Evolutionary conservation across 2,113 vertebrate species (phyloP).

Genomic region (Phocoena sinus): DNA sequence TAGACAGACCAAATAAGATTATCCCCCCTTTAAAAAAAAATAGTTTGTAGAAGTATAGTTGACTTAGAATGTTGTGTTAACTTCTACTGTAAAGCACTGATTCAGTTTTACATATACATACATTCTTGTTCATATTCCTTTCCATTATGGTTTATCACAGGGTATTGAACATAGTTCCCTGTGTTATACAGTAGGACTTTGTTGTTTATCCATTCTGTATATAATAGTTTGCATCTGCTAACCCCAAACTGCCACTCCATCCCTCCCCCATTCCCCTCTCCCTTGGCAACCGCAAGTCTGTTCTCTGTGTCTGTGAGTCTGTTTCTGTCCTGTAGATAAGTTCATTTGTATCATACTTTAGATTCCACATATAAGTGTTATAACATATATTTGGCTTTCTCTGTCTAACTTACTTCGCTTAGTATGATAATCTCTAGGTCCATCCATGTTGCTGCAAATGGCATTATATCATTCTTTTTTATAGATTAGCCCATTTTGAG

Average conservation of each 20-base stretch:
- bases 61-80: background rate
- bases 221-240: background rate
- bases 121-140: background rate
- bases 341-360: background rate
- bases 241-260: background rate
- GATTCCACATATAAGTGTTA: background rate
- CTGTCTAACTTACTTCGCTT: background rate
- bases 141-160: background rate
- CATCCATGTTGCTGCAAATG: background rate
- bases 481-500: background rate
- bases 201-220: background rate
- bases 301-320: background rate
- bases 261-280: background rate
- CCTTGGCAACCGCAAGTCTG: background rate
- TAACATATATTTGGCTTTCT: background rate
- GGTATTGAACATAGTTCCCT: too few relatives aligned
- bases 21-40: background rate
- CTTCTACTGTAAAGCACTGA: background rate
- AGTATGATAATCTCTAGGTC: background rate
- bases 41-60: background rate
- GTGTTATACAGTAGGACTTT: background rate
- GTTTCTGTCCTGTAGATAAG: background rate
- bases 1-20: background rate
- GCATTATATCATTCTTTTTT: background rate
- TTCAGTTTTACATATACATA: background rate